These are phyloP conservation scores for Epizoanthus illoricatus DNA, from an alignment of 92 coral and sea anemone genomes.

Conservation along the genomic window DNA sequence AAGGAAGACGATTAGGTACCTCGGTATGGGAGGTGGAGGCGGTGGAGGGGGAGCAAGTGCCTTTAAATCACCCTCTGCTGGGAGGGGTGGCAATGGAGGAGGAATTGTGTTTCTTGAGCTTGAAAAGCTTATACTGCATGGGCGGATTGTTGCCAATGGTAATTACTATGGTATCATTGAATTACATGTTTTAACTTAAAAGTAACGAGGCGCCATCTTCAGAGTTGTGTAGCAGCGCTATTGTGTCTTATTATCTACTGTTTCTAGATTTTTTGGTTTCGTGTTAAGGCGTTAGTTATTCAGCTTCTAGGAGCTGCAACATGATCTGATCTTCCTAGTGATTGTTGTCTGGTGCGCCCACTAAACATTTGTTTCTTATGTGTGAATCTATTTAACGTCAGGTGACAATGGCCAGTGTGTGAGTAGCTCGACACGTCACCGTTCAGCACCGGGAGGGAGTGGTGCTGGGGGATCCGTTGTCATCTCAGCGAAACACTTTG, in stretches of 20 bases:
- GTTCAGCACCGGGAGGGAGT: constrained; percentile 62
- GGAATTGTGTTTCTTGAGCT: constrained; percentile 59
- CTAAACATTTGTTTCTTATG: not conserved
- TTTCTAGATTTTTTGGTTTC: too few species aligned
- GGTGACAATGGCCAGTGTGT: constrained; percentile 35
- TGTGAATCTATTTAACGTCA: constrained; percentile 1
- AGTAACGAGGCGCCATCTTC: too few species aligned
- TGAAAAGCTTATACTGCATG: constrained; percentile 44
- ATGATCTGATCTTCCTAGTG: too few species aligned
- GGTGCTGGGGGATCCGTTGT: constrained; percentile 75
- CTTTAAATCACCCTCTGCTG: constrained; percentile 37
- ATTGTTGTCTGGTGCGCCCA: too few species aligned
- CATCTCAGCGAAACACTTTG: constrained; percentile 43
- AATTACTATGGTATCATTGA: not conserved
- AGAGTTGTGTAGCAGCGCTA: too few species aligned
- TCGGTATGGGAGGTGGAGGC: constrained; percentile 72
- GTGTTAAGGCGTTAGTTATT: too few species aligned
- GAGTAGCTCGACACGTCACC: constrained; percentile 7
- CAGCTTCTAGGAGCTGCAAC: too few species aligned
- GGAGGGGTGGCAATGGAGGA: constrained; percentile 65
- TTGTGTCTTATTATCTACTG: too few species aligned
- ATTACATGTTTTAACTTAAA: too few species aligned
- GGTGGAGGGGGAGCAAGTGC: constrained; percentile 67
- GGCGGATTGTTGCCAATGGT: constrained; percentile 57
- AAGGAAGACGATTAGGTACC: constrained; percentile 34